phyloP scores from a whole-genome alignment of 2,888 invertebrate genomes.

The Tipula helvola region DNA sequence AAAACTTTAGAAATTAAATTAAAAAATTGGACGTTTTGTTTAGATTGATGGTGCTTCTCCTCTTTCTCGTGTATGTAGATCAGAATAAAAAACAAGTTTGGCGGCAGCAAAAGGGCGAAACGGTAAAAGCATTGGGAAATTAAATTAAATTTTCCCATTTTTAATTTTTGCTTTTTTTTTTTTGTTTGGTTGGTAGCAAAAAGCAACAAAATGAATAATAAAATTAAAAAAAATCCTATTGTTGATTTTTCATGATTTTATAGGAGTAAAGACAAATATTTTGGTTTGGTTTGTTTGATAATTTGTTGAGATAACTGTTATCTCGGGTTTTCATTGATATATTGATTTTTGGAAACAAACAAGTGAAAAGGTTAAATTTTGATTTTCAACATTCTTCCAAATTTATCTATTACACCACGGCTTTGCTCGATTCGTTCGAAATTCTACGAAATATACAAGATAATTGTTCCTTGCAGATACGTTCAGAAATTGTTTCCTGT shows the following conservation, averaged over 20 bases:
- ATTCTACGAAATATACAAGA: too few species aligned
- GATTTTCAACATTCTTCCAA: too few species aligned
- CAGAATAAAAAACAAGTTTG: background rate
- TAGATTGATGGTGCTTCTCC: background rate
- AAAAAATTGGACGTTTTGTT: background rate
- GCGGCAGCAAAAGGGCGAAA: background rate
- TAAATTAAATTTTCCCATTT: background rate
- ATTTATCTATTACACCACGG: too few species aligned
- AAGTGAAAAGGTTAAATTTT: background rate
- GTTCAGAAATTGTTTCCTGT: too few species aligned
- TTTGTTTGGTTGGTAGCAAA: background rate
- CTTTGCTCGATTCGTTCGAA: too few species aligned
- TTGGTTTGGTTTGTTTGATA: background rate
- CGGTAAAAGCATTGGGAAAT: background rate
- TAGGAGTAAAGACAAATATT: background rate
- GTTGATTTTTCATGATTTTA: background rate
- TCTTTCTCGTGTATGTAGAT: background rate
- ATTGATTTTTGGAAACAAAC: background rate
- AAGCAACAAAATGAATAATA: background rate
- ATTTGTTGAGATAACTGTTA: background rate
- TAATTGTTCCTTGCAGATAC: too few species aligned
- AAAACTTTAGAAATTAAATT: background rate
- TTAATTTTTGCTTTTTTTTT: background rate
- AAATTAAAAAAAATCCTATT: background rate
- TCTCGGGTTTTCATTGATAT: background rate